phyloP scores from a whole-genome alignment of 2,113 vertebrate species.

The Brachypteracias leptosomus region DNA sequence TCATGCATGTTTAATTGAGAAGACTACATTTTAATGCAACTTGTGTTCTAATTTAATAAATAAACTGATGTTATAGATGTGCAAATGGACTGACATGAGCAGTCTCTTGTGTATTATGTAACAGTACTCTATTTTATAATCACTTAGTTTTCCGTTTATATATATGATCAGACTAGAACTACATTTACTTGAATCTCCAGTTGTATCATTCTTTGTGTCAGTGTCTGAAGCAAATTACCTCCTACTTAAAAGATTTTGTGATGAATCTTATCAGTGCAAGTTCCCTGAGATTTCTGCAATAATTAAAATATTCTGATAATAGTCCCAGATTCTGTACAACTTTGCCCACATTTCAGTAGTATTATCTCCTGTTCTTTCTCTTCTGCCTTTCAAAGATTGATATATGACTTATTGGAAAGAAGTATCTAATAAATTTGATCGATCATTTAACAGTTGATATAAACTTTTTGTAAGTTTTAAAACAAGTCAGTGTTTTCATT shows the following conservation, averaged over 20 bases:
- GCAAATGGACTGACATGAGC: background rate
- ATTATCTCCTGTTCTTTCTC: background rate
- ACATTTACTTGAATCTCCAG: background rate
- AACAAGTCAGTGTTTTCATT: background rate
- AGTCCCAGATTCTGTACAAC: background rate
- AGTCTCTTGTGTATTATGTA: background rate
- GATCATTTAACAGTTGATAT: background rate
- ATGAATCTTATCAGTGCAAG: slow-evolving; percentile 17
- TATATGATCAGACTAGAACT: background rate
- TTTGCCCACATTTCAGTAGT: background rate
- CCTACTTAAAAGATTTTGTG: background rate
- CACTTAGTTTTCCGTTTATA: background rate
- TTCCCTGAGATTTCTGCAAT: slow-evolving; percentile 26
- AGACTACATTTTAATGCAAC: background rate
- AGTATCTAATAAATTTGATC: background rate
- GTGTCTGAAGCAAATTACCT: background rate
- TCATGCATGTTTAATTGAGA: background rate
- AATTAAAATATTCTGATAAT: background rate
- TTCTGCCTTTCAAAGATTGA: background rate
- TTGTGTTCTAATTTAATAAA: background rate
- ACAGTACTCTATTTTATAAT: background rate
- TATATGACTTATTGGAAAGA: background rate
- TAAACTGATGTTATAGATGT: background rate
- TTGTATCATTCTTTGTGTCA: background rate
- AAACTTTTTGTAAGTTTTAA: background rate